phyloP scores from a whole-genome alignment of 2,113 vertebrate species.

The Propithecus coquereli region DNA sequence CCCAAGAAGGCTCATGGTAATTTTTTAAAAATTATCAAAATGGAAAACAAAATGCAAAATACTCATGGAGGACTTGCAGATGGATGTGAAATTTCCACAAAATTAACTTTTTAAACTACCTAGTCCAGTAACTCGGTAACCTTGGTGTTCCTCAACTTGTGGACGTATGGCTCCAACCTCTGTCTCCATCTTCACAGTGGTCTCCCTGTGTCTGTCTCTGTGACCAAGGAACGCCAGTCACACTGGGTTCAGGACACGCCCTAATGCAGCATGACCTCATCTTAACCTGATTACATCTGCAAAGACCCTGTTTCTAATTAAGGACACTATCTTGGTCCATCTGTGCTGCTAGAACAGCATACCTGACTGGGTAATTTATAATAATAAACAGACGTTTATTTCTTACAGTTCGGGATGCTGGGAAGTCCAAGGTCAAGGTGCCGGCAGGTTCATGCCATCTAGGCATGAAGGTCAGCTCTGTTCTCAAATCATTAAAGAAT shows the following conservation, averaged over 20 bases:
- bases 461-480: no score
- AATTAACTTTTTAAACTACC: not conserved
- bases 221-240: accelerated
- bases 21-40: not conserved
- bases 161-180: accelerated
- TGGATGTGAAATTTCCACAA: not conserved
- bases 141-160: accelerated
- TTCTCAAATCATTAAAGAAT: not conserved
- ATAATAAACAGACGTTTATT: not conserved
- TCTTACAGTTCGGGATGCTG: not conserved
- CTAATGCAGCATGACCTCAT: accelerated
- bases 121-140: accelerated
- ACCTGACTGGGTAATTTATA: no score
- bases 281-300: not conserved
- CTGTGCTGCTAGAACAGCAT: not conserved
- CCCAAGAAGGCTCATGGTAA: not conserved
- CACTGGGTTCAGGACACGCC: not conserved
- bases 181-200: accelerated
- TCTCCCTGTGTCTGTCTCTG: not conserved
- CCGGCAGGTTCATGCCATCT: not conserved
- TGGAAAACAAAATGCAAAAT: not conserved
- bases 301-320: not conserved
- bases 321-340: not conserved
- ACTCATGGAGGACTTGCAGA: not conserved
- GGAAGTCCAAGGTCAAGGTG: not conserved